phyloP scores from a whole-genome alignment of 2,113 vertebrate genomes.

The Budorcas taxicolor region DNA sequence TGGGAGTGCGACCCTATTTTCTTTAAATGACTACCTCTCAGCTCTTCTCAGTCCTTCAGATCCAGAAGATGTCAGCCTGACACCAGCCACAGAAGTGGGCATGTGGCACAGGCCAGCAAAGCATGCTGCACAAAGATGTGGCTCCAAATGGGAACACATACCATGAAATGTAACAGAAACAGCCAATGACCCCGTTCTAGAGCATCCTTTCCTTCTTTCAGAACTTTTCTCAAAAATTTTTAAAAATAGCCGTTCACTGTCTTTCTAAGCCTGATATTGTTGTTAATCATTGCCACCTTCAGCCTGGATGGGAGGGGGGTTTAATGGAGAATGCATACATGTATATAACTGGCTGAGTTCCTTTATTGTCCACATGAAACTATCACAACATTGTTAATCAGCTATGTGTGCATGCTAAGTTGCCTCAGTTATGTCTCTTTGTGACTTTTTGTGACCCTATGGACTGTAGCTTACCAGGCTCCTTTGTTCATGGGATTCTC shows the following conservation, averaged over 20 bases:
- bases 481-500: not conserved
- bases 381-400: not conserved
- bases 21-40: not conserved
- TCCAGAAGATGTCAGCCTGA: not conserved
- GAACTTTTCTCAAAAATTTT: not conserved
- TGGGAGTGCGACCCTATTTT: not conserved
- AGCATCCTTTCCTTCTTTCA: not conserved
- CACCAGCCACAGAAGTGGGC: not conserved
- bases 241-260: not conserved
- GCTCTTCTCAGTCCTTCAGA: not conserved
- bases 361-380: not conserved
- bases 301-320: not conserved
- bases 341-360: not conserved
- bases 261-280: not conserved
- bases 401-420: not conserved
- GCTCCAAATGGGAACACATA: not conserved
- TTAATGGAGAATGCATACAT: not conserved
- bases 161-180: not conserved
- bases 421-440: not conserved
- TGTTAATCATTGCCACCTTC: not conserved
- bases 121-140: not conserved
- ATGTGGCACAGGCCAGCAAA: not conserved
- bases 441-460: not conserved
- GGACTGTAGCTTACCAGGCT: not conserved
- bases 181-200: not conserved